phyloP scores from a whole-genome alignment of 2,888 invertebrate genomes.

The Lydus trimaculatus region DNA sequence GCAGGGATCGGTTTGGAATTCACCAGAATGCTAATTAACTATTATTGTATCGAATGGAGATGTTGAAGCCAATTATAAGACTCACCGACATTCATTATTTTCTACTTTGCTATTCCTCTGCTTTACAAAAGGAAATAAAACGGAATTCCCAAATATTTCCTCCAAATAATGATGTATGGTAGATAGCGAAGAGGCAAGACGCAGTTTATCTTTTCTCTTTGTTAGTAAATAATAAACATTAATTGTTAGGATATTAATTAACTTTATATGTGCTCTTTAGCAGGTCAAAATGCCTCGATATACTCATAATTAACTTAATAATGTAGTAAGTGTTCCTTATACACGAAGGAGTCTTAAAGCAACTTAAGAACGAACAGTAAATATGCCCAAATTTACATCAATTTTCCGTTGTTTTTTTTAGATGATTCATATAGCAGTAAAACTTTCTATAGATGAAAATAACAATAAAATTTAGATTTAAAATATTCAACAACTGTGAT shows the following conservation, averaged over 20 bases:
- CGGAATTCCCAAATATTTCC: slow-evolving; percentile 2
- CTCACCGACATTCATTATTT: slow-evolving; percentile 1
- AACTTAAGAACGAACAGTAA: too few species aligned
- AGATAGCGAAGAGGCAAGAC: not conserved
- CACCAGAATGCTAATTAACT: slow-evolving; percentile 1
- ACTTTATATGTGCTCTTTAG: not conserved
- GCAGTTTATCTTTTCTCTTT: not conserved
- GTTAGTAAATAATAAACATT: not conserved
- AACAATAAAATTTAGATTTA: not conserved
- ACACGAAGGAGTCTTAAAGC: not conserved
- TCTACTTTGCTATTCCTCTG: not conserved
- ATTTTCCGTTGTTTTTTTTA: too few species aligned
- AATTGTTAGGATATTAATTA: not conserved
- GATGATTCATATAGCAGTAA: too few species aligned
- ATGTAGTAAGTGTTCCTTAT: not conserved
- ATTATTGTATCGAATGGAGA: slow-evolving; percentile 3
- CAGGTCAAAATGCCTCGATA: not conserved
- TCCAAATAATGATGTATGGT: not conserved
- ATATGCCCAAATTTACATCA: too few species aligned
- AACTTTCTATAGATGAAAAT: too few species aligned
- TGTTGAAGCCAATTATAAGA: not conserved
- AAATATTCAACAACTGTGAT: not conserved
- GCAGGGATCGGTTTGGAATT: not conserved
- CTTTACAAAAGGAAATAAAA: not conserved
- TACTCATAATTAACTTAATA: not conserved